phyloP scores from a whole-genome alignment of 35 echinoderm and acorn worm genomes.

The Apostichopus parvimensis region DNA sequence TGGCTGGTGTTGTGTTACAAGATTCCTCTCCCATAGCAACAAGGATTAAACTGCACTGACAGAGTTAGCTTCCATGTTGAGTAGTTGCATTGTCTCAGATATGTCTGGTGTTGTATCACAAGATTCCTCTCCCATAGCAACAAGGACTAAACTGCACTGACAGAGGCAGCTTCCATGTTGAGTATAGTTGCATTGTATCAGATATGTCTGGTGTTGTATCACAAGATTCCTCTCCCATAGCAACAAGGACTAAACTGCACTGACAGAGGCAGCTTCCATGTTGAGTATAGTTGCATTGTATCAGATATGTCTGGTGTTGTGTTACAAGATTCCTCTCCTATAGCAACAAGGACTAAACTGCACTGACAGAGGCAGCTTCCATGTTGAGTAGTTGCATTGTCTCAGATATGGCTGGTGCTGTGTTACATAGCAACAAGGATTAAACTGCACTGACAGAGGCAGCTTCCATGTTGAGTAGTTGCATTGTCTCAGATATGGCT shows the following conservation, averaged over 20 bases:
- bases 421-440: neutral
- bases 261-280: constrained; percentile 60
- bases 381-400: constrained; percentile 80
- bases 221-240: constrained; percentile 60
- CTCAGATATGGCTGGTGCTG: no score
- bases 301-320: constrained; percentile 75
- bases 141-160: neutral
- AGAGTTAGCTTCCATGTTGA: no score
- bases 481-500: constrained; percentile 76
- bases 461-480: constrained; percentile 76
- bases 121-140: neutral
- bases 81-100: constrained; percentile 65
- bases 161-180: constrained; percentile 58
- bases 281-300: constrained; percentile 77
- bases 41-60: no score
- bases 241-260: neutral
- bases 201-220: constrained; percentile 69
- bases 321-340: constrained; percentile 58
- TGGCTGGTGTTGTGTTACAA: no score
- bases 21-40: no score
- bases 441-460: constrained; percentile 21
- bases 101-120: neutral
- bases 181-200: constrained; percentile 82
- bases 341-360: neutral
- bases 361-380: constrained; percentile 45